phyloP scores from a whole-genome alignment of 2,888 invertebrate genomes.

The Beris morrisii region DNA sequence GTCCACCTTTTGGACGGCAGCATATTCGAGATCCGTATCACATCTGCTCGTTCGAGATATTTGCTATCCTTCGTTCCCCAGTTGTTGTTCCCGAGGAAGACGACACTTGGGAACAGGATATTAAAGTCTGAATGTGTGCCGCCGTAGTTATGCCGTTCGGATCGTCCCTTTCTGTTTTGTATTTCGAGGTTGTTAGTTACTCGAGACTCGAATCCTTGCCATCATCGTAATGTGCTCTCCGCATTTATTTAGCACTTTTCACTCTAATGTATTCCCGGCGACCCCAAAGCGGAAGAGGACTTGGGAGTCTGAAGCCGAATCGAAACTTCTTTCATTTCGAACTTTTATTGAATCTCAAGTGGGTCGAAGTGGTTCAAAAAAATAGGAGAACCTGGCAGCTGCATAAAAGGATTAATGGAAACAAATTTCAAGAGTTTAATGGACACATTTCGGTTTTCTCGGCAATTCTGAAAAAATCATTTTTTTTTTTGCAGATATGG shows the following conservation, averaged over 20 bases:
- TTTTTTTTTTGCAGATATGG: no score
- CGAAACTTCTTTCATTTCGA: constrained; percentile 21
- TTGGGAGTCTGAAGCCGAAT: constrained; percentile 8
- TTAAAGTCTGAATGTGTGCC: constrained; percentile 22
- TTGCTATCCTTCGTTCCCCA: not conserved
- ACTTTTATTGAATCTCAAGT: constrained; percentile 20
- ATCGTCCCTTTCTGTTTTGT: constrained; percentile 1
- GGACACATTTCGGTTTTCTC: not conserved
- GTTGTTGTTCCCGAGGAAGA: constrained; percentile 1
- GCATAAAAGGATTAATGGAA: constrained; percentile 27
- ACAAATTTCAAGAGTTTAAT: constrained; percentile 31
- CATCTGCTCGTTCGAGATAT: constrained; percentile 6
- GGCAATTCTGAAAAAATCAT: no score
- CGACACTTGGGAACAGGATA: constrained; percentile 26
- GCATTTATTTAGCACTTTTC: constrained; percentile 17
- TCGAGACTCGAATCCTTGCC: not conserved
- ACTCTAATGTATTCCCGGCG: constrained; percentile 24
- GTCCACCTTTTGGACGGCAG: not conserved
- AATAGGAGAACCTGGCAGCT: constrained; percentile 3
- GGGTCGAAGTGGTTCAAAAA: constrained; percentile 7
- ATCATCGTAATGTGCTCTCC: constrained; percentile 6
- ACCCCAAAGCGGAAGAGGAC: constrained; percentile 18
- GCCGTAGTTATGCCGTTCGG: not conserved
- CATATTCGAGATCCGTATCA: not conserved
- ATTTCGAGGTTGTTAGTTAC: not conserved